Evolutionary conservation across 2,888 invertebrate species (phyloP).

Genomic region (Andrena haemorrhoa): DNA sequence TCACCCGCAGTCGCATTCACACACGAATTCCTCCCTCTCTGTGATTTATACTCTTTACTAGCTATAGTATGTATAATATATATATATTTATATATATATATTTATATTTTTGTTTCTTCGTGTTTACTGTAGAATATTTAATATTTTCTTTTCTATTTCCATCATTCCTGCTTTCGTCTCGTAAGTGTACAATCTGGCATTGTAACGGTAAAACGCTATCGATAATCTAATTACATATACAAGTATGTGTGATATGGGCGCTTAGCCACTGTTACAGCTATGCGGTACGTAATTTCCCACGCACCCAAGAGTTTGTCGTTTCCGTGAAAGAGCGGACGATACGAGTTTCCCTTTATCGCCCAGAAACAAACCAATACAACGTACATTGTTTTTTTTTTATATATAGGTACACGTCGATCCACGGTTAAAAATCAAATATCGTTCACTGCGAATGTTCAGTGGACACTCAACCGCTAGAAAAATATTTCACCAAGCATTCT

Average conservation of each 20-base stretch:
- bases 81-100: slow-evolving; percentile 52
- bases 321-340: slow-evolving; percentile 21
- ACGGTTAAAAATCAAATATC: slow-evolving; percentile 19
- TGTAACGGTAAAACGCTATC: slow-evolving; percentile 63
- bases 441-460: slow-evolving; percentile 1
- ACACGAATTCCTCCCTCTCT: slow-evolving; percentile 53
- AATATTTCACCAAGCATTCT: slow-evolving; percentile 38
- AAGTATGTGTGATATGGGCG: slow-evolving; percentile 69
- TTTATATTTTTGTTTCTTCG: slow-evolving; percentile 61
- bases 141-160: slow-evolving; percentile 61
- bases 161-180: slow-evolving; percentile 56
- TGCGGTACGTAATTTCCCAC: slow-evolving; percentile 64
- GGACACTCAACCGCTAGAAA: slow-evolving; percentile 35
- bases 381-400: too few species aligned
- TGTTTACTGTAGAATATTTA: slow-evolving; percentile 66
- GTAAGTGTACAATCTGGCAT: slow-evolving; percentile 69
- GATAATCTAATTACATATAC: slow-evolving; percentile 74
- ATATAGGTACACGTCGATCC: neutral
- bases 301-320: slow-evolving; percentile 38
- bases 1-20: slow-evolving; percentile 70
- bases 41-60: slow-evolving; percentile 70
- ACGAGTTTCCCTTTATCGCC: slow-evolving; percentile 34
- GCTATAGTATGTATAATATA: slow-evolving; percentile 66
- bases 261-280: slow-evolving; percentile 65
- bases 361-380: slow-evolving; percentile 9